A percentile compares a stretch with the other conserved stretches of the same genome.
Evolutionary conservation across 2,888 invertebrate species (phyloP).

Genomic region (Globia sparganii): DNA sequence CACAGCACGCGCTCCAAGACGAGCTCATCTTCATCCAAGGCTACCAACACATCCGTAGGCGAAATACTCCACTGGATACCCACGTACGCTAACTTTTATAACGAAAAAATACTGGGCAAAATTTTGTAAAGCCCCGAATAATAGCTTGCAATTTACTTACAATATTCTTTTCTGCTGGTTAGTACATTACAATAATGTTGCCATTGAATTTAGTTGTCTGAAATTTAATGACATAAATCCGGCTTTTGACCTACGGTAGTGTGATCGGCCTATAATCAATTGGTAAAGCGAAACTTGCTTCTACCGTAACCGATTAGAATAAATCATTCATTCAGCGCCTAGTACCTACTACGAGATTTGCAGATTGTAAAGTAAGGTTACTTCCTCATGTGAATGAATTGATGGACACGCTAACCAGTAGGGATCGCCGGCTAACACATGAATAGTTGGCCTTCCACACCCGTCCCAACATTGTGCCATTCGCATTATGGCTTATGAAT

Average conservation of each 20-base stretch:
- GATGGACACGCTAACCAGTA: conserved; percentile 74
- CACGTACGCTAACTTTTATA: conserved; percentile 75
- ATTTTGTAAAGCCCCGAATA: conserved; percentile 24
- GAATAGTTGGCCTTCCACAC: conserved; percentile 87
- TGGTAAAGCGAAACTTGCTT: conserved; percentile 33
- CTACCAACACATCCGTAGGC: conserved; percentile 82
- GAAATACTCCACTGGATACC: conserved; percentile 73
- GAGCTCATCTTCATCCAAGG: conserved; percentile 86
- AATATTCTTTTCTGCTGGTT: neutral
- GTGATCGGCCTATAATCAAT: conserved; percentile 30
- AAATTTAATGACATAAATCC: conserved; percentile 4
- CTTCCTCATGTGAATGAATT: conserved; percentile 65
- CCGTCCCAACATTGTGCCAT: conserved; percentile 84
- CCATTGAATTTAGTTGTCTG: conserved; percentile 12
- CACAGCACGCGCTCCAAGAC: conserved; percentile 87
- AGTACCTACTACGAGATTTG: conserved; percentile 56
- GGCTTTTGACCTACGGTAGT: neutral
- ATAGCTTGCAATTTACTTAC: conserved; percentile 1
- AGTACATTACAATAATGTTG: neutral
- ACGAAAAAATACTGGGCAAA: conserved; percentile 62
- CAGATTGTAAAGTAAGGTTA: conserved; percentile 58
- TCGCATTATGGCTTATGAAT: conserved; percentile 80
- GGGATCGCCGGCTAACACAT: conserved; percentile 75
- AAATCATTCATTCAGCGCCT: conserved; percentile 48
- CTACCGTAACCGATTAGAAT: conserved; percentile 47